Evolutionary conservation across 2,888 invertebrate species (phyloP).

Genomic region (Bombylius discolor): DNA sequence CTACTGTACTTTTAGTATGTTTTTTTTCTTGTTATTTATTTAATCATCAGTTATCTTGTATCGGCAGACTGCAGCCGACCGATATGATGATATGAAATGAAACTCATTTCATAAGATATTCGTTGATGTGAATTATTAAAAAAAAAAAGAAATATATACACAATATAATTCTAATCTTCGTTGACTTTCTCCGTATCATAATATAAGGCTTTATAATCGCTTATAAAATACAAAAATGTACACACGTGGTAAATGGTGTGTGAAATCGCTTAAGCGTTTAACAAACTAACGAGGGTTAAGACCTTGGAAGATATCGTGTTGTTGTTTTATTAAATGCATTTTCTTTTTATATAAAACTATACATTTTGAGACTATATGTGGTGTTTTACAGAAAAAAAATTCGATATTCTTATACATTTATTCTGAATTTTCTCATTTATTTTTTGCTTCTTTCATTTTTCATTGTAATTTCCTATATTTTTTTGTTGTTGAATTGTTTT

Average conservation of each 20-base stretch:
- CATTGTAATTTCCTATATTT: too few species aligned
- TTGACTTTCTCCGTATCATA: too few species aligned
- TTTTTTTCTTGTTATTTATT: conserved; percentile 11
- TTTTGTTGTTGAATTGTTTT: too few species aligned
- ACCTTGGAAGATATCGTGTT: neutral
- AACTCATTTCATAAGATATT: neutral
- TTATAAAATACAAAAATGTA: neutral
- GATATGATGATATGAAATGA: conserved; percentile 1
- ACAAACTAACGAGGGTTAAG: conserved; percentile 22
- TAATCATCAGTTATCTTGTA: conserved; percentile 18
- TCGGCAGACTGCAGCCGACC: conserved; percentile 19
- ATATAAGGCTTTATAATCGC: too few species aligned
- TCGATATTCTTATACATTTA: too few species aligned
- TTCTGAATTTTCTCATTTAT: too few species aligned
- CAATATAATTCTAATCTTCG: too few species aligned
- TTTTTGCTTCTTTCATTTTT: too few species aligned
- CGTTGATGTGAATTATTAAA: neutral
- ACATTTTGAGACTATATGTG: too few species aligned
- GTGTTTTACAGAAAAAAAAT: too few species aligned
- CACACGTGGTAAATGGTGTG: conserved; percentile 33
- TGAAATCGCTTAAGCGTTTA: conserved; percentile 36
- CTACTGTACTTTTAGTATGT: too few species aligned
- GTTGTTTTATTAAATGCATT: neutral
- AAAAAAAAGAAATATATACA: neutral
- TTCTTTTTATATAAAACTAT: too few species aligned